Conservation (phyloP, 2,113 vertebrate genomes). For the Alectura lathami region DNA sequence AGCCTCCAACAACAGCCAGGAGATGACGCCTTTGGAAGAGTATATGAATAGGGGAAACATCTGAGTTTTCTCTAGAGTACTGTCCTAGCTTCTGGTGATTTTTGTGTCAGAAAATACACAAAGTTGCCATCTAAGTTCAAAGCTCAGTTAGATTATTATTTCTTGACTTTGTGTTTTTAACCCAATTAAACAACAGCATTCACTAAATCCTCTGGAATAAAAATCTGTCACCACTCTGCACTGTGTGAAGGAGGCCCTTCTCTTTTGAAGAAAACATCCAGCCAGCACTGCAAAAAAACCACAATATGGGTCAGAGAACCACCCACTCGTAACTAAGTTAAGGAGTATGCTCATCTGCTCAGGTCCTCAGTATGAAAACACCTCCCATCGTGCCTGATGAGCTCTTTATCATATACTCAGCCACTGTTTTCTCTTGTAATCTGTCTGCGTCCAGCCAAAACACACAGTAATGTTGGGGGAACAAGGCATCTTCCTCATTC, state of each 20-base stretch:
- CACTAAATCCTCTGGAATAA: not conserved
- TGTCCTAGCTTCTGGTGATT: not conserved
- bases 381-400: not conserved
- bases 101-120: not conserved
- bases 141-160: not conserved
- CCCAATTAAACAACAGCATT: not conserved
- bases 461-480: not conserved
- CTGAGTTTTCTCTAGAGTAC: not conserved
- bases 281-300: not conserved
- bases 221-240: not conserved
- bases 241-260: not conserved
- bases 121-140: not conserved
- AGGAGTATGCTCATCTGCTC: constrained; percentile 10
- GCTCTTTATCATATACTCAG: not conserved
- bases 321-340: constrained; percentile 12
- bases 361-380: not conserved
- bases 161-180: not conserved
- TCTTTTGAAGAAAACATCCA: not conserved
- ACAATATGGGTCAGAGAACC: constrained; percentile 14
- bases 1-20: not conserved
- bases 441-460: not conserved
- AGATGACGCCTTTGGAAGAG: not conserved
- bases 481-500: not conserved
- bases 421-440: not conserved
- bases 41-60: not conserved